Evolutionary conservation across 2,113 vertebrate genomes (phyloP), one percentile per base, ranked within the genome.

Genomic region (Microtus pennsylvanicus): DNA sequence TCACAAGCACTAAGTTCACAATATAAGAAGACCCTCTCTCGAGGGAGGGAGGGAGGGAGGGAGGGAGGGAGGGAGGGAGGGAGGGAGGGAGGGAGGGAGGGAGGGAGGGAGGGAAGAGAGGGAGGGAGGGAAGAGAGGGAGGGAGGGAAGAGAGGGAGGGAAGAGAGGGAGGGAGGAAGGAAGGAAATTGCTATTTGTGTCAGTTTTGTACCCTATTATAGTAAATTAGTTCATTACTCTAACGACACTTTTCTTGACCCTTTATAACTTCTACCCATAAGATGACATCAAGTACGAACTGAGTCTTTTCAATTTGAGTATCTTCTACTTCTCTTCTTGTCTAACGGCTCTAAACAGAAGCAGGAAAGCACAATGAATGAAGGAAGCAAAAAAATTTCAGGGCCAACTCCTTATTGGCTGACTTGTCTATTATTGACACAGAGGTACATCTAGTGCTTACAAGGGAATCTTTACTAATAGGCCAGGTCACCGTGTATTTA

Each of bases 381-480:
- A 69, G 21, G 52, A 26, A 4, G 65, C 14, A 0, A 24, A 10
- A 0, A n/a, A 35, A 2, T 7, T 63, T 16, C 38, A 11, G 0
- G 1, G 58, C 50, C 47, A 26, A 10, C 42, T 7, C 52, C 74
- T 12, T 1, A 30, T 0, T 17, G 0, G 45, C 0, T 3, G 30
- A 28, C 11, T 26, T 10, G 91, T 17, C 78, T 67, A 6, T 3
- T 11, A 2, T 5, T 38, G 9, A 21, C 13, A 24, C 52, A 10
- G 0, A 33, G 61, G 24, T 0, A 21, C 33, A 42, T 0, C 33
- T 8, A 4, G 21, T 0, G 10, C 55, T 63, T 83, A 28, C 42
- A 1, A 14, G 35, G 0, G 22, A 1, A 42, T 5, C 11, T 22
- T 19, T 69, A 77, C 12, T 30, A 45, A 35, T 2, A 19, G 16